A percentile compares a stretch with the other conserved stretches of the same genome.
Evolutionary conservation across 2,797 vertebrate genomes (phyloP).

Genomic region (Atherinosoma microstoma): DNA sequence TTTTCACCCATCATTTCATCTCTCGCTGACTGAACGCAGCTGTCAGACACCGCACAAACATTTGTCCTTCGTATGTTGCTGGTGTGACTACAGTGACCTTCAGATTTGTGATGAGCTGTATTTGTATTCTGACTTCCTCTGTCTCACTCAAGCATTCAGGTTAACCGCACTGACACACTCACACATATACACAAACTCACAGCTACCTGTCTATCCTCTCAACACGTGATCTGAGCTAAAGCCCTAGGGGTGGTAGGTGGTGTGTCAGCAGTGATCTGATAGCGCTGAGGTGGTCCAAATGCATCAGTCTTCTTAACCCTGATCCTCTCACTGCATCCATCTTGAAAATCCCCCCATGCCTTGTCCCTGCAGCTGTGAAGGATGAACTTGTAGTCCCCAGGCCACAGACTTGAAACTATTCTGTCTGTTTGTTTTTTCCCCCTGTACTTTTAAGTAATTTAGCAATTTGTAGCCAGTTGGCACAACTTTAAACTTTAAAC

Average conservation of each 20-base stretch:
- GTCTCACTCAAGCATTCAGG: slow-evolving; percentile 9
- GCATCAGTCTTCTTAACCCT: slow-evolving; percentile 63
- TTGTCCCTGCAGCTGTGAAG: slow-evolving; percentile 42
- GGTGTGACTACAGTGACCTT: slow-evolving; percentile 50
- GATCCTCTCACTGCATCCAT: slow-evolving; percentile 59
- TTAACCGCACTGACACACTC: slow-evolving; percentile 1
- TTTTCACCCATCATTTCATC: slow-evolving; percentile 68
- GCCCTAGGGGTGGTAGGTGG: slow-evolving; percentile 60
- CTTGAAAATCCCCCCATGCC: slow-evolving; percentile 48
- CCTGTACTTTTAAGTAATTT: slow-evolving; percentile 36
- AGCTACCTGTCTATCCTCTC: slow-evolving; percentile 25
- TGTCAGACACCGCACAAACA: slow-evolving; percentile 61
- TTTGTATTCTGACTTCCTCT: slow-evolving; percentile 24
- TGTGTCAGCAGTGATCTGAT: slow-evolving; percentile 76
- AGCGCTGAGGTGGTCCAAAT: slow-evolving; percentile 70
- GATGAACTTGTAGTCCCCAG: slow-evolving; percentile 46
- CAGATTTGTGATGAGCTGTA: slow-evolving; percentile 52
- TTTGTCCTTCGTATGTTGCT: slow-evolving; percentile 63
- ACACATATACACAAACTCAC: slow-evolving; percentile 13
- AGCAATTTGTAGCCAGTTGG: slow-evolving; percentile 30
- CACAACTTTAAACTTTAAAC: slow-evolving; percentile 46
- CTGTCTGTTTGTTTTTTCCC: background rate
- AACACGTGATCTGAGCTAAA: slow-evolving; percentile 64
- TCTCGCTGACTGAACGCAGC: slow-evolving; percentile 57
- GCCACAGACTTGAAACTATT: slow-evolving; percentile 31